Conservation (phyloP, 1,140 invertebrate species). For the Drosophila pectinifera region DNA sequence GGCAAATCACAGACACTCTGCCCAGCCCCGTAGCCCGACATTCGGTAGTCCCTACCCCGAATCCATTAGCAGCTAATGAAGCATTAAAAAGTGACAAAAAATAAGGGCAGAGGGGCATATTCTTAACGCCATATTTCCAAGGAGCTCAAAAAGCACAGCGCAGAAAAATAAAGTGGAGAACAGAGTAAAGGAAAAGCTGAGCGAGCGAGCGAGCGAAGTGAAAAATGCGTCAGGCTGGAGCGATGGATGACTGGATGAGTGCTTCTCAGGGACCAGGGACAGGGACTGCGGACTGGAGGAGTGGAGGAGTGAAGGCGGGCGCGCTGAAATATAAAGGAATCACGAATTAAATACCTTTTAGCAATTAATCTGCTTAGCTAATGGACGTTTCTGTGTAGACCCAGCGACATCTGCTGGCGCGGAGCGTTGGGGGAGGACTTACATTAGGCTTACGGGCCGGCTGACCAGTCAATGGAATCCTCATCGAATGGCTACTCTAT, state of each 20-base stretch:
- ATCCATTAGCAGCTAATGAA: conserved; percentile 81
- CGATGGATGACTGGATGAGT: conserved; percentile 20
- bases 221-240: conserved; percentile 53
- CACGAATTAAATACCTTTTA: conserved; percentile 83
- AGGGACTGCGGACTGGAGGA: conserved; percentile 1
- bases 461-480: conserved; percentile 53
- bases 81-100: conserved; percentile 77
- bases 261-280: neutral
- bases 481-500: conserved; percentile 52
- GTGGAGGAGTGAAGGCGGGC: conserved; percentile 24
- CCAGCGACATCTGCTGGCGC: conserved; percentile 3
- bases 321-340: conserved; percentile 74
- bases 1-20: conserved; percentile 29
- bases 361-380: conserved; percentile 83
- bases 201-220: conserved; percentile 45
- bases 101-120: conserved; percentile 40
- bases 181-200: conserved; percentile 53
- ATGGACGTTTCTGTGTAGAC: conserved; percentile 78
- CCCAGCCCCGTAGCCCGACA: neutral
- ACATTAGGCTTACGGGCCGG: conserved; percentile 72
- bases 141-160: conserved; percentile 68
- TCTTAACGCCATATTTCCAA: conserved; percentile 75
- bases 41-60: conserved; percentile 18
- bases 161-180: conserved; percentile 41
- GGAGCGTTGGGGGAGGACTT: conserved; percentile 20